These are phyloP conservation scores for Caenorhabditis inopinata DNA, from an alignment of 1,140 invertebrate genomes.

Conservation along the genomic window DNA sequence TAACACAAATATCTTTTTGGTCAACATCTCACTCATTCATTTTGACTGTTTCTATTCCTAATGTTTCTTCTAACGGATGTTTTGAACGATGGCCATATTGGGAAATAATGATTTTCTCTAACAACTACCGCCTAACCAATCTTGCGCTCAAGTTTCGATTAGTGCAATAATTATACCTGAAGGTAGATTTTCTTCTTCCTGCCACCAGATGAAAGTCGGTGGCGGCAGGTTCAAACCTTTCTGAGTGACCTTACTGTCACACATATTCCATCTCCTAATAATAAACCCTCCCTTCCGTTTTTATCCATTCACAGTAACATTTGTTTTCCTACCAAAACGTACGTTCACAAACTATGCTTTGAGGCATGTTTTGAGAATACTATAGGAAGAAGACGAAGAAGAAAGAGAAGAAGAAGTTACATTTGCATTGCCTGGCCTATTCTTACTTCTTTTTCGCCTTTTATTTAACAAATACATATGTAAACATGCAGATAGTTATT, in stretches of 20 bases:
- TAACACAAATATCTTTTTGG: slow-evolving; percentile 6
- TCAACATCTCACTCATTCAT: slow-evolving; percentile 6
- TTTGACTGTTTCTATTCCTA: not conserved
- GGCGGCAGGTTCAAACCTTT: not conserved
- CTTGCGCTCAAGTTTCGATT: slow-evolving; percentile 8
- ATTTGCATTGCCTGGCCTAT: slow-evolving; percentile 10
- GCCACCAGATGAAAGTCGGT: not conserved
- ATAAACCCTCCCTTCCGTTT: not conserved
- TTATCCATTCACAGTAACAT: not conserved
- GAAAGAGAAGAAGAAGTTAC: not conserved
- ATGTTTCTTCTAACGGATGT: not conserved
- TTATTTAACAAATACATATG: slow-evolving; percentile 5
- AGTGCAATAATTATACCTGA: slow-evolving; percentile 27
- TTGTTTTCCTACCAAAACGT: not conserved
- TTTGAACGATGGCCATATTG: not conserved
- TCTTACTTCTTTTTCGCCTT: not conserved
- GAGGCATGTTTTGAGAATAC: not conserved
- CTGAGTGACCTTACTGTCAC: slow-evolving; percentile 20
- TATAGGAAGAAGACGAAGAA: too few species aligned
- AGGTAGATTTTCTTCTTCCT: not conserved
- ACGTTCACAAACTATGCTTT: slow-evolving; percentile 3
- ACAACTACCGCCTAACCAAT: not conserved
- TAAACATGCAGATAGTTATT: not conserved
- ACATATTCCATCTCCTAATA: slow-evolving; percentile 25
- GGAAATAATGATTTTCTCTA: too few species aligned